Conservation (phyloP, 2,888 invertebrate genomes). For the Chymomyza procnemis region DNA sequence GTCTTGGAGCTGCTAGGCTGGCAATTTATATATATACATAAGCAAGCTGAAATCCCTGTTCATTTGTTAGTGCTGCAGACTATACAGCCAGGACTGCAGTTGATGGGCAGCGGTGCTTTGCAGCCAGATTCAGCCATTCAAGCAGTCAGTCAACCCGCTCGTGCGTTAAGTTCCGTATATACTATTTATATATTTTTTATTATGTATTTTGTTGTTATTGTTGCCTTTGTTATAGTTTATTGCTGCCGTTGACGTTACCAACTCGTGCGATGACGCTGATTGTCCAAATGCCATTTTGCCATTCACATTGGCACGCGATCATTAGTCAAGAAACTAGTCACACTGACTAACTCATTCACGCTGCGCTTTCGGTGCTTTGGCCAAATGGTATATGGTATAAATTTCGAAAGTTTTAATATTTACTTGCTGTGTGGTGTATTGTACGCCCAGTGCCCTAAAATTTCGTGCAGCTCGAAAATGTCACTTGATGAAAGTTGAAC, state of each 20-base stretch:
- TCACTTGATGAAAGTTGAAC: constrained; percentile 51
- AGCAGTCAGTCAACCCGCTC: constrained; percentile 6
- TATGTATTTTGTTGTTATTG: constrained; percentile 3
- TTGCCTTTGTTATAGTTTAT: constrained; percentile 2
- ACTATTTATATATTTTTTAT: not conserved
- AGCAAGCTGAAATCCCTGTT: constrained; percentile 39
- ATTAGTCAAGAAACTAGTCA: constrained; percentile 54
- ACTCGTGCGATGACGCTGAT: constrained; percentile 21
- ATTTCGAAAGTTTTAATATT: not conserved
- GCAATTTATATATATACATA: constrained; percentile 42
- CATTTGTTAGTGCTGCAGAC: constrained; percentile 45
- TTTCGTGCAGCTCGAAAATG: constrained; percentile 20
- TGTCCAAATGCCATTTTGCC: constrained; percentile 48
- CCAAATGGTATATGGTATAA: not conserved
- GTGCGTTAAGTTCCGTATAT: constrained; percentile 27
- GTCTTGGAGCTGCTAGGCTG: constrained; percentile 12
- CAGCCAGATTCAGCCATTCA: not conserved
- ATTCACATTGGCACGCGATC: constrained; percentile 68
- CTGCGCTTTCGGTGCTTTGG: not conserved
- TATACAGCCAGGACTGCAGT: constrained; percentile 1
- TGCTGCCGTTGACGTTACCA: not conserved
- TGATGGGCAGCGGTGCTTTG: not conserved
- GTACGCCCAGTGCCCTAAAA: not conserved
- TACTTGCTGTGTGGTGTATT: not conserved
- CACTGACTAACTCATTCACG: not conserved